Base-by-base conservation (phyloP, 2,797 vertebrate species). In the Rachycentron canadum region DNA sequence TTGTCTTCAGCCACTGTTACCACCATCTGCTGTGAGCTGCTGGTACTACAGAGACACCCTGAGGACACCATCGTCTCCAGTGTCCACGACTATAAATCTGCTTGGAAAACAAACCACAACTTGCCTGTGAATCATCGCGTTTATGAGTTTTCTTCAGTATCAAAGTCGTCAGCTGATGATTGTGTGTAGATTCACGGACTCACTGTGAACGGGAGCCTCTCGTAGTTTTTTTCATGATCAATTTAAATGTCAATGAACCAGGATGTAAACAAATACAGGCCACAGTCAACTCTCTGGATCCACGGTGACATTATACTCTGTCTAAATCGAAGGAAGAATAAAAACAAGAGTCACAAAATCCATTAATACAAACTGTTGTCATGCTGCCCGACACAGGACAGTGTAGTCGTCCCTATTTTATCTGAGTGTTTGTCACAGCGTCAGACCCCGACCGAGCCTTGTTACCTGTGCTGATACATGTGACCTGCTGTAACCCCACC, bases 11-110 rank as follows among this genome's bases (percentile, higher is more conserved):
- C 56, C 45, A 10, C 19, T 28, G 0, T 41, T 67, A 69, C 26
- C 56, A 6, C 85, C 86, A 63, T 19, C 89, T 89, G 78, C 78
- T 84, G 91, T 13, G 8, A 11, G 2, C 0, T 28, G 10, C 36
- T 63, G 79, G 85, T 72, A 68, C n/a, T 80, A 59, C 75, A 61
- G 3, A 25, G 28, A 68, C 14, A 26, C 38, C 25, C 25, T n/a
- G 26, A 56, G 52, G 25, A n/a, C n/a, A n/a, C n/a, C n/a, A n/a
- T n/a, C n/a, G n/a, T n/a, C 56, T 38, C 41, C 4, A 0, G 6
- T 55, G 9, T 53, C 30, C 5, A 0, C 4, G 2, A 34, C 60
- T 28, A 53, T 23, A 59, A 55, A 67, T 62, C 45, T 23, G 30
- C n/a, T 56, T 5, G 7, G 53, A 53, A 40, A 3, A 63, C 4